Percentiles rank a stretch among this genome's conserved stretches.
Conservation (phyloP, 2,888 invertebrate genomes). For the Tipula helvola region DNA sequence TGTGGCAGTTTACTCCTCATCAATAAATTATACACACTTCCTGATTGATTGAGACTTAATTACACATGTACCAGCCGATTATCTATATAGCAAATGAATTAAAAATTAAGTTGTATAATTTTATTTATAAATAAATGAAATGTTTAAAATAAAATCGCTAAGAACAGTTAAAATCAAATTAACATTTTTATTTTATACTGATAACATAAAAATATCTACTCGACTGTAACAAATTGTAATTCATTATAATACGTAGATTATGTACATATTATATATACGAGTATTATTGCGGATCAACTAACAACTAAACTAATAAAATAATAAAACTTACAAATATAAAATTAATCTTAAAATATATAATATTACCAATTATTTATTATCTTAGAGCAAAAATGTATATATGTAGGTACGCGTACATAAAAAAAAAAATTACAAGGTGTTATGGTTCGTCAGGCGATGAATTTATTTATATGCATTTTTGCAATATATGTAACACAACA, state of each 20-base stretch:
- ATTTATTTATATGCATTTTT: not conserved
- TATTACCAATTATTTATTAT: constrained; percentile 4
- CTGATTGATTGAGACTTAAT: not conserved
- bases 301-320: constrained; percentile 4
- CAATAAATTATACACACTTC: too few relatives aligned
- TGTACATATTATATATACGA: not conserved
- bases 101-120: not conserved
- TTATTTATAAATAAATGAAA: not conserved
- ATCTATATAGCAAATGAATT: not conserved
- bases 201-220: not conserved
- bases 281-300: not conserved
- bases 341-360: not conserved
- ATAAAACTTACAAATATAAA: not conserved
- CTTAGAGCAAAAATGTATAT: not conserved
- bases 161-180: not conserved
- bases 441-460: not conserved
- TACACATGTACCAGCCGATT: not conserved
- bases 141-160: not conserved
- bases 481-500: not conserved
- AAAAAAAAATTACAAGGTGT: not conserved
- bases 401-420: not conserved
- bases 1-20: too few relatives aligned
- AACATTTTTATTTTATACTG: not conserved
- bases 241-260: not conserved
- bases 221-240: not conserved